Evolutionary conservation across 2,888 invertebrate genomes (phyloP).

Genomic region (Xylophagus ater): DNA sequence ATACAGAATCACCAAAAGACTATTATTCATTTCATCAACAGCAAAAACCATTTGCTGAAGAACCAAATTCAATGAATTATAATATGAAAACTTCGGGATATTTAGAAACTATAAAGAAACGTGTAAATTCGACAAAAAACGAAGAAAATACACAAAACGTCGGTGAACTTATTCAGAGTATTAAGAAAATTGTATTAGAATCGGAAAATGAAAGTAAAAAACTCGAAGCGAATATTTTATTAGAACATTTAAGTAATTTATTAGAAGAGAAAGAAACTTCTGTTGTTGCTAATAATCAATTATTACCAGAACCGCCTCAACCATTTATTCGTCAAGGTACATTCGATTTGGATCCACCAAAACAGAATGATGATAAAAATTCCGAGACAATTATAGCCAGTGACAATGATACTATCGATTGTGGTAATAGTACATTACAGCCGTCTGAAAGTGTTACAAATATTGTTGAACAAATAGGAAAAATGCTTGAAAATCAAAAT

Average conservation of each 20-base stretch:
- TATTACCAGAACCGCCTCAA: slow-evolving; percentile 13
- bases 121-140: background rate
- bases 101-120: background rate
- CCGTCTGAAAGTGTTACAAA: slow-evolving; percentile 22
- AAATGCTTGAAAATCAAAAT: slow-evolving; percentile 19
- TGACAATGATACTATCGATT: too few species aligned
- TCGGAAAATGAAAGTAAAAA: slow-evolving; percentile 20
- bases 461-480: slow-evolving; percentile 25
- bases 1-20: background rate
- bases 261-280: slow-evolving; percentile 9
- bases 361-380: background rate
- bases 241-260: slow-evolving; percentile 23
- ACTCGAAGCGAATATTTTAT: slow-evolving; percentile 19
- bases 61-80: too few species aligned
- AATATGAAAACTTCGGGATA: too few species aligned
- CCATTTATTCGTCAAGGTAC: slow-evolving; percentile 25
- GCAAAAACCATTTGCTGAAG: too few species aligned
- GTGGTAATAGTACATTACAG: background rate
- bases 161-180: slow-evolving; percentile 19
- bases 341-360: slow-evolving; percentile 23
- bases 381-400: background rate
- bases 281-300: background rate
- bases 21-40: too few species aligned
- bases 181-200: slow-evolving; percentile 22
- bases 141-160: slow-evolving; percentile 17